Base-by-base conservation (phyloP, 2,888 invertebrate genomes). In the Hermodice carunculata region DNA sequence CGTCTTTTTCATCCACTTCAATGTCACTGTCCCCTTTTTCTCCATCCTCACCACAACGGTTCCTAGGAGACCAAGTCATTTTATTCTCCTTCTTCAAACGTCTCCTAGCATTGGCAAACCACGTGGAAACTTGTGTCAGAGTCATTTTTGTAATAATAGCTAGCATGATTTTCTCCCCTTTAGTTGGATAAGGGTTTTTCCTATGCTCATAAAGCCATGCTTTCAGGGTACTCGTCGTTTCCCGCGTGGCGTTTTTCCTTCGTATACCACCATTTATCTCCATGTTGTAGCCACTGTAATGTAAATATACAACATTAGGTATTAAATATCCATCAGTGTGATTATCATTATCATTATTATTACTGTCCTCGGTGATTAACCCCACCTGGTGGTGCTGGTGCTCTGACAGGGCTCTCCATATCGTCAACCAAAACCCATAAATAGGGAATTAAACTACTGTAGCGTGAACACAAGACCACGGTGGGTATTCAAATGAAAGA, bases 1-100 rank as follows among this genome's bases (percentile, higher is more conserved):
- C 76, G 32, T 82, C 81, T 43, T 86, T 86, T 52, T 84, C 85
- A 64, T 86, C 86, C 29, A 83, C 84, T 46, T 83, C 82, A 42
- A 14, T 37, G 26, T 61, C 61, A 11, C 44, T 29, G 26, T 34
- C 57, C 24, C 57, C 77, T n/a, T n/a, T n/a, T n/a, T n/a, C n/a
- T n/a, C n/a, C n/a, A 37, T 79, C 82, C 42, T 82, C 83, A 29
- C 78, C 83, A 44, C 79, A 78, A 24, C 87, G 74, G 87, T 95
- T 95, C 87, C 95, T 93, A 65, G 95, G 95, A 83, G 95, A 95
- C 96, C 96, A 97, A 71, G 95, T 96, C 95, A 96, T 96, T 95
- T 96, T 96, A 89, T 96, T 97, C 87, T 96, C 96, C 85, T 97
- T 97, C 89, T 97, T 97, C 78, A 97, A 90, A 51, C 96, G 90